Evolutionary conservation across 1,140 invertebrate genomes (phyloP).

Genomic region (Drosophila busckii): DNA sequence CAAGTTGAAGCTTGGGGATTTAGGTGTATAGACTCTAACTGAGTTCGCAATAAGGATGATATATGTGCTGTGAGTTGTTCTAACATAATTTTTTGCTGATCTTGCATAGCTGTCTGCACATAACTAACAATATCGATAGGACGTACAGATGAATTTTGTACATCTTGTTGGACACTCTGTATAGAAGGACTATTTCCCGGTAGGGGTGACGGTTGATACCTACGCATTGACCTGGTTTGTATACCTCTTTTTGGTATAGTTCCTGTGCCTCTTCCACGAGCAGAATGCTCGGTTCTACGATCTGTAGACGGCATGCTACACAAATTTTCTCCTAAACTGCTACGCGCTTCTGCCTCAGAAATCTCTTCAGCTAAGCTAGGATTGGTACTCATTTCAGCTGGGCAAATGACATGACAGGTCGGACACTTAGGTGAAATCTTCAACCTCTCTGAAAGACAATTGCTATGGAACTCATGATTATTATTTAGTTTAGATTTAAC

Average conservation of each 20-base stretch:
- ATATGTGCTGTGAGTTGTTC: too few relatives aligned
- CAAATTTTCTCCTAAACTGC: neutral
- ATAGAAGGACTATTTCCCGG: too few relatives aligned
- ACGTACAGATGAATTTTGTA: too few relatives aligned
- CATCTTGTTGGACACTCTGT: too few relatives aligned
- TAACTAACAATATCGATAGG: too few relatives aligned
- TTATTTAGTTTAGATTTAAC: too few relatives aligned
- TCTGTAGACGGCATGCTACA: neutral
- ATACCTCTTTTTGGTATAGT: neutral
- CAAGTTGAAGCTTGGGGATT: too few relatives aligned
- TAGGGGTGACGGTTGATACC: too few relatives aligned
- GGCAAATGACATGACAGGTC: neutral
- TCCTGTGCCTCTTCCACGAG: neutral
- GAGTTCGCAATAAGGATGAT: too few relatives aligned
- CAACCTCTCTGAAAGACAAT: neutral
- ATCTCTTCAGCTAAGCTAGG: neutral
- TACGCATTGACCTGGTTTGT: neutral
- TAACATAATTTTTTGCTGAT: too few relatives aligned
- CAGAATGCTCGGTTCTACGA: neutral
- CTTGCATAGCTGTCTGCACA: too few relatives aligned
- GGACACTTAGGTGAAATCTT: neutral
- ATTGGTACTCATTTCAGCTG: neutral
- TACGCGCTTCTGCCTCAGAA: neutral
- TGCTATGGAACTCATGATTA: neutral
- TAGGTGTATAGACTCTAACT: too few relatives aligned